phyloP scores from a whole-genome alignment of 2,888 invertebrate genomes.

The Thymelicus sylvestris region DNA sequence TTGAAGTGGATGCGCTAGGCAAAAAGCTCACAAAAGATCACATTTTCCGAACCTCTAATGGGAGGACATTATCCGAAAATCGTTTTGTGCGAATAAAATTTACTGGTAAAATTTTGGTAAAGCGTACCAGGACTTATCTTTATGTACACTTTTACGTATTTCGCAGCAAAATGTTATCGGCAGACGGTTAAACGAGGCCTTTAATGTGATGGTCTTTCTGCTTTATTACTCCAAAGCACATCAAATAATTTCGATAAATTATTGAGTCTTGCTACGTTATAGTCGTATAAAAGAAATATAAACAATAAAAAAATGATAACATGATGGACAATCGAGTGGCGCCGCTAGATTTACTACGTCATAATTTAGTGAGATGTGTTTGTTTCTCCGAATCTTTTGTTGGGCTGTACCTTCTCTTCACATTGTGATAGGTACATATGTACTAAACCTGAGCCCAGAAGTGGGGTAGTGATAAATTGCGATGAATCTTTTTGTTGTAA shows the following conservation, averaged over 20 bases:
- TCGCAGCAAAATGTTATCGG: conserved; percentile 69
- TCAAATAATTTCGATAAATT: conserved; percentile 69
- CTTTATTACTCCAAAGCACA: conserved; percentile 63
- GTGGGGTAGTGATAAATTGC: no score
- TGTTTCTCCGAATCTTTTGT: background rate
- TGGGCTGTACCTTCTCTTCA: no score
- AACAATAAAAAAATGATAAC: conserved; percentile 61
- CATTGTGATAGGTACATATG: no score
- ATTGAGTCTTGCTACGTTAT: conserved; percentile 53
- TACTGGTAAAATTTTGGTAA: conserved; percentile 66
- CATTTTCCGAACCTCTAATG: conserved; percentile 72
- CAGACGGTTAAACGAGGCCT: conserved; percentile 62
- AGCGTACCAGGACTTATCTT: conserved; percentile 69
- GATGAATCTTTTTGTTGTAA: no score
- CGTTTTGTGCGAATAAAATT: conserved; percentile 72
- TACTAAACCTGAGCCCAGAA: no score
- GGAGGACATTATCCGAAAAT: conserved; percentile 72
- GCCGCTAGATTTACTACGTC: conserved; percentile 59
- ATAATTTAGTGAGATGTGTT: conserved; percentile 49
- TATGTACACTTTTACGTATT: conserved; percentile 76
- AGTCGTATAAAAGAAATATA: conserved; percentile 58
- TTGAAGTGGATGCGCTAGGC: conserved; percentile 34
- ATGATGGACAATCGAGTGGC: conserved; percentile 52
- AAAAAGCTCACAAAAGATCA: conserved; percentile 59
- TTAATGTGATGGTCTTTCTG: conserved; percentile 58